A percentile compares a stretch with the other conserved stretches of the same genome.
phyloP scores from a whole-genome alignment of 2,888 invertebrate genomes.

The Blastobasis adustella region DNA sequence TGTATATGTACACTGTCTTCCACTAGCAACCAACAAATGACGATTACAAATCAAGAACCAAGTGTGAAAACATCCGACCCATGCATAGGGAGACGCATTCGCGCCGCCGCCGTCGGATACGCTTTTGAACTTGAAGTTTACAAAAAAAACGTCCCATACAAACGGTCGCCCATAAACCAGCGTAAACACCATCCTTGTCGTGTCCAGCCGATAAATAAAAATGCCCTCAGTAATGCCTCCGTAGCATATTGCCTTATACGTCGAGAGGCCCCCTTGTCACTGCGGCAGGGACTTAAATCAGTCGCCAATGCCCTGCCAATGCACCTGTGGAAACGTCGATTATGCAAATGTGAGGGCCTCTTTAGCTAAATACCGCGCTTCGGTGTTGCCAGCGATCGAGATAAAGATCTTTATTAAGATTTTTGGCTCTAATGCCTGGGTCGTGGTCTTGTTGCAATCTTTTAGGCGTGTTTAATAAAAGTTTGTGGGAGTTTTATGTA shows the following conservation, averaged over 20 bases:
- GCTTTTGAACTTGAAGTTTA: background rate
- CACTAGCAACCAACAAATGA: too few species aligned
- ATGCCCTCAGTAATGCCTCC: slow-evolving; percentile 22
- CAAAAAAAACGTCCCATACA: background rate
- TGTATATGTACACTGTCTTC: too few species aligned
- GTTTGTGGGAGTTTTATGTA: too few species aligned
- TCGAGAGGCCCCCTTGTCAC: slow-evolving; percentile 53
- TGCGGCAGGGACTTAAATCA: slow-evolving; percentile 59
- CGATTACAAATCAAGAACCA: too few species aligned
- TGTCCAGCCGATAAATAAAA: slow-evolving; percentile 54
- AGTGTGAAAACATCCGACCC: too few species aligned
- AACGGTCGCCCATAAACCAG: slow-evolving; percentile 1
- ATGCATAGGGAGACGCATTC: too few species aligned
- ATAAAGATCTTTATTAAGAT: background rate
- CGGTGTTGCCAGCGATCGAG: slow-evolving; percentile 28
- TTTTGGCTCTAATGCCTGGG: too few species aligned
- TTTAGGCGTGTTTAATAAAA: too few species aligned
- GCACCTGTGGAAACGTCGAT: slow-evolving; percentile 71
- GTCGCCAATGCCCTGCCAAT: slow-evolving; percentile 47
- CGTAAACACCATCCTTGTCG: slow-evolving; percentile 29
- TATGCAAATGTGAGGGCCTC: slow-evolving; percentile 59
- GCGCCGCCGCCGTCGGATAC: too few species aligned
- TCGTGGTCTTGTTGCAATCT: too few species aligned
- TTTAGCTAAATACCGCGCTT: slow-evolving; percentile 57
- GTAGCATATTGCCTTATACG: slow-evolving; percentile 61